These are phyloP conservation scores for Distichodus sexfasciatus DNA, from an alignment of 2,797 vertebrate genomes.

Conservation along the genomic window DNA sequence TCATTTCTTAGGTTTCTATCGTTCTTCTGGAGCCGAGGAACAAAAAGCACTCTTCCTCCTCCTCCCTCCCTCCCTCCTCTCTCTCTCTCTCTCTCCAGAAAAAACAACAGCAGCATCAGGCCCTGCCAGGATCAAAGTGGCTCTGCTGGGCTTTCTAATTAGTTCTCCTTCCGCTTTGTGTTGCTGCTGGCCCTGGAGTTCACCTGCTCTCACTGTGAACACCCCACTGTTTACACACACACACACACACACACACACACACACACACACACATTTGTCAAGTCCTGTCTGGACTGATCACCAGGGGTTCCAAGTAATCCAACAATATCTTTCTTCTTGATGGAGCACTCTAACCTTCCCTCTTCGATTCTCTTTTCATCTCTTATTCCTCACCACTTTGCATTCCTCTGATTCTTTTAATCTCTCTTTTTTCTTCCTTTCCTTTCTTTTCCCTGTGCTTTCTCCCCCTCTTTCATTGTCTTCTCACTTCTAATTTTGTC, in stretches of 20 bases:
- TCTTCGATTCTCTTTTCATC: no score
- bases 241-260: slow-evolving; percentile 25
- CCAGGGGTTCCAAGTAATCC: no score
- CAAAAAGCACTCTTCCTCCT: slow-evolving; percentile 19
- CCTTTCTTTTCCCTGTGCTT: no score
- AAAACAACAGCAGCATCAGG: slow-evolving; percentile 33
- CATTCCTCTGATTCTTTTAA: no score
- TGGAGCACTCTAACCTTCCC: no score
- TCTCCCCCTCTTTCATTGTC: no score
- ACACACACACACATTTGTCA: slow-evolving; percentile 11
- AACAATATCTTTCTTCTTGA: no score
- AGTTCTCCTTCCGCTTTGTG: slow-evolving; percentile 48
- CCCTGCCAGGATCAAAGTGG: slow-evolving; percentile 41
- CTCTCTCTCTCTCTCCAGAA: slow-evolving; percentile 26
- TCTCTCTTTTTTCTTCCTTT: no score
- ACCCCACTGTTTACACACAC: slow-evolving; percentile 37
- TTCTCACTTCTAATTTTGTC: no score
- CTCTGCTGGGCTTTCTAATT: slow-evolving; percentile 37
- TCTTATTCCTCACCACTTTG: no score
- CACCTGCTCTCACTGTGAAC: slow-evolving; percentile 46
- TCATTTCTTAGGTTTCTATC: slow-evolving; percentile 16
- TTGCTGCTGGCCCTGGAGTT: slow-evolving; percentile 41
- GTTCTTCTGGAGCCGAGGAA: slow-evolving; percentile 13
- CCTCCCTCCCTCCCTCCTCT: slow-evolving; percentile 8
- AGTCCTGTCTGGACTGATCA: no score